A percentile compares a stretch with the other conserved stretches of the same genome.
Evolutionary conservation across 2,113 vertebrate genomes (phyloP).

Genomic region (Pionites leucogaster): DNA sequence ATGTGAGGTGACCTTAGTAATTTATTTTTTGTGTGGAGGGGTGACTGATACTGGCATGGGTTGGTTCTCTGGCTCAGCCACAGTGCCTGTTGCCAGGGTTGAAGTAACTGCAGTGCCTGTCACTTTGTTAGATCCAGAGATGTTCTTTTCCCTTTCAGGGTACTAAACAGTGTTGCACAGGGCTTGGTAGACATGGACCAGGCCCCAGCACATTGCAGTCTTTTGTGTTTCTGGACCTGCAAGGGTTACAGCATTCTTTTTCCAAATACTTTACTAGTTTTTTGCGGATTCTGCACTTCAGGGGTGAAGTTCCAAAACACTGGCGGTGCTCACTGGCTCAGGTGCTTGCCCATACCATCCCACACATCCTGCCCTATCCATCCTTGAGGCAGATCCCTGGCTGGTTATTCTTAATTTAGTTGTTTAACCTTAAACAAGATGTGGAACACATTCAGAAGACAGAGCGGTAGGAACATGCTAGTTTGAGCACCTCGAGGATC

Average conservation of each 20-base stretch:
- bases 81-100: neutral
- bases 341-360: neutral
- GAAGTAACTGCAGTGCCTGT: neutral
- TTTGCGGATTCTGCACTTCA: neutral
- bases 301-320: neutral
- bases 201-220: neutral
- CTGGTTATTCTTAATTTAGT: neutral
- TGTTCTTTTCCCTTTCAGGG: neutral
- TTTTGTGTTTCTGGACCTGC: neutral
- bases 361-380: neutral
- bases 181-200: neutral
- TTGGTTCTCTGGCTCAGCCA: neutral
- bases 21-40: neutral
- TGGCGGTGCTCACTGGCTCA: neutral
- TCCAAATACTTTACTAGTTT: neutral
- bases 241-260: neutral
- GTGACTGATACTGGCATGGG: neutral
- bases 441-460: neutral
- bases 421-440: neutral
- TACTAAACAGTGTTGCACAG: neutral
- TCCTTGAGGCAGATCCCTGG: neutral
- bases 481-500: neutral
- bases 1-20: neutral
- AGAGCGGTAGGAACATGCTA: neutral
- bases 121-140: neutral